phyloP scores from a whole-genome alignment of 2,888 invertebrate species.

The Orthosia incerta region DNA sequence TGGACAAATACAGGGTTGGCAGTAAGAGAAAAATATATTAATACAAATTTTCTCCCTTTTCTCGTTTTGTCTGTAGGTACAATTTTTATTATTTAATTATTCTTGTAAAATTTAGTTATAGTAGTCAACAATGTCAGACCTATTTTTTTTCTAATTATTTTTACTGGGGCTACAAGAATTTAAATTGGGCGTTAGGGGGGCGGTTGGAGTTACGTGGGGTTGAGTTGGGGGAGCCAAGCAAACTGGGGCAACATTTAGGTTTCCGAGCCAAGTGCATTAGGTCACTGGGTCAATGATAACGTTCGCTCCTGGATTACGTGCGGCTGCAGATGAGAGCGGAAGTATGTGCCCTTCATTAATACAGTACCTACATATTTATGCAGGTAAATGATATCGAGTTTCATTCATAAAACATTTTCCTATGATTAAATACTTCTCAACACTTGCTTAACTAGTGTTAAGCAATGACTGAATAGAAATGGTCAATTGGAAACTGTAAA shows the following conservation, averaged over 20 bases:
- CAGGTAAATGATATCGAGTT: neutral
- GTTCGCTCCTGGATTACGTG: constrained; percentile 40
- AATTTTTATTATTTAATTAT: neutral
- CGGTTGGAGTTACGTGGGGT: constrained; percentile 22
- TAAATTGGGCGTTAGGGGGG: constrained; percentile 24
- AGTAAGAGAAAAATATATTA: neutral
- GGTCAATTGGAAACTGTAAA: no score
- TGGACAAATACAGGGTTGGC: constrained; percentile 3
- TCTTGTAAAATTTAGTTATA: neutral
- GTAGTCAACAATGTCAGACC: neutral
- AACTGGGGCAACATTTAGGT: constrained; percentile 74
- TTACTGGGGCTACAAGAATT: constrained; percentile 23
- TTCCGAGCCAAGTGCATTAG: constrained; percentile 88
- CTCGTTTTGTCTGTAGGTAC: neutral
- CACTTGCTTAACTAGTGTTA: no score
- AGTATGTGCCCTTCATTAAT: constrained; percentile 16
- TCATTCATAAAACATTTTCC: constrained; percentile 16
- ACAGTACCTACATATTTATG: neutral
- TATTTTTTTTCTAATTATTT: constrained; percentile 7
- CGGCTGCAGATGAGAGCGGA: constrained; percentile 20
- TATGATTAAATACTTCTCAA: no score
- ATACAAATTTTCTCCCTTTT: neutral
- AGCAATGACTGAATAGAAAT: no score
- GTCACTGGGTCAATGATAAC: constrained; percentile 86
- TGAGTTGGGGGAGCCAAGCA: constrained; percentile 55